phyloP scores from a whole-genome alignment of 2,888 invertebrate genomes.

The Lycocerus yunnanus region DNA sequence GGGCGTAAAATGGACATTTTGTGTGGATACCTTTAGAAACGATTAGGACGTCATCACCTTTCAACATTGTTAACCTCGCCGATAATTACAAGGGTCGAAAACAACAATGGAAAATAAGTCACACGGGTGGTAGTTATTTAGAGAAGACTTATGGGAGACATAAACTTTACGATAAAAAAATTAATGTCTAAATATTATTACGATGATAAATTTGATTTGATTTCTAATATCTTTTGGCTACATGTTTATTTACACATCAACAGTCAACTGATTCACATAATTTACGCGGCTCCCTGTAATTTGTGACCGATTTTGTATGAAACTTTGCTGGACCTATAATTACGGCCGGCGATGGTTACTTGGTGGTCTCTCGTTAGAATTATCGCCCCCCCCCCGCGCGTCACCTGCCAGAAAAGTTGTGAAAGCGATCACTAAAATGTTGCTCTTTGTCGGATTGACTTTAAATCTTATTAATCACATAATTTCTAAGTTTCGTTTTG shows the following conservation, averaged over 20 bases:
- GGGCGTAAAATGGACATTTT: neutral
- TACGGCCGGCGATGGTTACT: neutral
- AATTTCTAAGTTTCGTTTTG: neutral
- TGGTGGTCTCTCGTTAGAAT: slow-evolving; percentile 6
- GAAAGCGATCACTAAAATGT: neutral
- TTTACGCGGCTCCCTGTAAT: neutral
- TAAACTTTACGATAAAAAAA: neutral
- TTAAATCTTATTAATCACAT: slow-evolving; percentile 1
- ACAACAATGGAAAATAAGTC: neutral
- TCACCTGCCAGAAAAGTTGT: neutral
- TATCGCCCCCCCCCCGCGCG: neutral
- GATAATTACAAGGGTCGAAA: neutral
- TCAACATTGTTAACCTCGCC: neutral
- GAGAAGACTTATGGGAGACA: neutral
- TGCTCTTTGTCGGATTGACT: neutral
- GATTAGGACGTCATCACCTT: neutral
- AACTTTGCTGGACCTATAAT: neutral
- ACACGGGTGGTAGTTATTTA: neutral
- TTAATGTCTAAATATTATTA: neutral
- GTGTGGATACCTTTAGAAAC: neutral
- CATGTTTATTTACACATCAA: slow-evolving; percentile 3
- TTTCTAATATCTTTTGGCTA: neutral
- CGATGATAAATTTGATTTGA: neutral
- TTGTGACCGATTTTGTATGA: slow-evolving; percentile 1
- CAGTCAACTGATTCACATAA: slow-evolving; percentile 1